Percentiles rank a stretch among this genome's conserved stretches.
These are phyloP conservation scores for Mythimna lalbum DNA, from an alignment of 2,888 invertebrate genomes.

Conservation along the genomic window DNA sequence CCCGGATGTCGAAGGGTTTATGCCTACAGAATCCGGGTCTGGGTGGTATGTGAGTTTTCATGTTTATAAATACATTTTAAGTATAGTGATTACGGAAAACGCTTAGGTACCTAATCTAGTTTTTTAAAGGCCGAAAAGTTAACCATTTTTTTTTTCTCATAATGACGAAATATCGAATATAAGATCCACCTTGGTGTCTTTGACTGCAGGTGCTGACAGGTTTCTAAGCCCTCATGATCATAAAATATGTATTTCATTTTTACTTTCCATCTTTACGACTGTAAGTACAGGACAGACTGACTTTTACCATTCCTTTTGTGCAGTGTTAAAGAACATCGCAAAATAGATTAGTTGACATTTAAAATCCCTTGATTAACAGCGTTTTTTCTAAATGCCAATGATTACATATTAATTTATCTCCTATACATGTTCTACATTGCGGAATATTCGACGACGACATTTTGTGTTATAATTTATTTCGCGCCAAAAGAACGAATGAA, in stretches of 20 bases:
- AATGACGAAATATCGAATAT: background rate
- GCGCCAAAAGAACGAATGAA: conserved; percentile 54
- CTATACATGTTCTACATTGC: conserved; percentile 15
- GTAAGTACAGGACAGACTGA: background rate
- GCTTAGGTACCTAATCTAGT: too few species aligned
- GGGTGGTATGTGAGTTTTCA: too few species aligned
- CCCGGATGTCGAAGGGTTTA: too few species aligned
- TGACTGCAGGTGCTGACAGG: background rate
- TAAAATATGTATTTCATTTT: conserved; percentile 24
- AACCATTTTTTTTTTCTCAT: background rate
- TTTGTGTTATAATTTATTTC: conserved; percentile 48
- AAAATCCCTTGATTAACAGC: conserved; percentile 34
- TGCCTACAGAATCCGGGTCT: too few species aligned
- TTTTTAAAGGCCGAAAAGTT: background rate
- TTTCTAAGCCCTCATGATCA: conserved; percentile 9
- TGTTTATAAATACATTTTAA: too few species aligned
- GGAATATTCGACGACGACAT: conserved; percentile 26
- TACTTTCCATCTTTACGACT: conserved; percentile 27
- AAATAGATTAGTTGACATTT: conserved; percentile 39
- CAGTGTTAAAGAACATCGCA: background rate
- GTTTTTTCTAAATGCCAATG: conserved; percentile 41
- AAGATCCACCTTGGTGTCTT: background rate
- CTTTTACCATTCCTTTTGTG: conserved; percentile 12
- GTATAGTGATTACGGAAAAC: too few species aligned
- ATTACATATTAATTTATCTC: conserved; percentile 45